Conservation (phyloP, 2,888 invertebrate species). For the Galerucella pusilla region DNA sequence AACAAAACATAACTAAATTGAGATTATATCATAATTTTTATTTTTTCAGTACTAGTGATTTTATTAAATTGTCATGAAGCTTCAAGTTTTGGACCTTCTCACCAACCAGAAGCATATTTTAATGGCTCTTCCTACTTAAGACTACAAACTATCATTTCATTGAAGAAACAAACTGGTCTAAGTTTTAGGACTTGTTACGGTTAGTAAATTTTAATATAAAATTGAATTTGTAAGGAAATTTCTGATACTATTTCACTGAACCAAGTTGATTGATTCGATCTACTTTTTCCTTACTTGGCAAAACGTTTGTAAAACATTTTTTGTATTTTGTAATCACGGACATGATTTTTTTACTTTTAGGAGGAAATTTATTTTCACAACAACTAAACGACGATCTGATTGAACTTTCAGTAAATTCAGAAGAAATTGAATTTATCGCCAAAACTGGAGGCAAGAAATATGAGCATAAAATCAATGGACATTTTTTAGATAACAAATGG, state of each 20-base stretch:
- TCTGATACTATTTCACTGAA: not conserved
- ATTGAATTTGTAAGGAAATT: not conserved
- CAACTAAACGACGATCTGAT: slow-evolving; percentile 69
- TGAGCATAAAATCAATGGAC: slow-evolving; percentile 75
- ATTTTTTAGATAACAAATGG: slow-evolving; percentile 84
- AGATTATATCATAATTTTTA: not conserved
- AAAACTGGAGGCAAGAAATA: slow-evolving; percentile 64
- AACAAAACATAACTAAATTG: too few species aligned
- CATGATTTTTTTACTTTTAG: slow-evolving; percentile 60
- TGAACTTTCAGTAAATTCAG: slow-evolving; percentile 60
- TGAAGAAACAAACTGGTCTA: slow-evolving; percentile 83
- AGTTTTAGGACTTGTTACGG: slow-evolving; percentile 84
- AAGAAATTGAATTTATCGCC: slow-evolving; percentile 67
- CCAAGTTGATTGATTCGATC: not conserved
- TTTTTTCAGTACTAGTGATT: slow-evolving; percentile 18
- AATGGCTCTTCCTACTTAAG: slow-evolving; percentile 83
- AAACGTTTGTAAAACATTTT: too few species aligned
- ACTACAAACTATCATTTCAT: slow-evolving; percentile 77
- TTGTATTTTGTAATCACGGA: too few species aligned
- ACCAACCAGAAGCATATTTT: slow-evolving; percentile 83
- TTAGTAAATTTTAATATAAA: slow-evolving; percentile 38
- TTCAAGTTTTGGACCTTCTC: slow-evolving; percentile 66
- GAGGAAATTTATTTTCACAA: slow-evolving; percentile 78
- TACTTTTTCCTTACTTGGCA: too few species aligned
- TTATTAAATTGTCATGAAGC: slow-evolving; percentile 30